Percentiles rank a stretch among this genome's conserved stretches.
phyloP scores from a whole-genome alignment of 2,113 vertebrate genomes.

The Atrichornis clamosus region DNA sequence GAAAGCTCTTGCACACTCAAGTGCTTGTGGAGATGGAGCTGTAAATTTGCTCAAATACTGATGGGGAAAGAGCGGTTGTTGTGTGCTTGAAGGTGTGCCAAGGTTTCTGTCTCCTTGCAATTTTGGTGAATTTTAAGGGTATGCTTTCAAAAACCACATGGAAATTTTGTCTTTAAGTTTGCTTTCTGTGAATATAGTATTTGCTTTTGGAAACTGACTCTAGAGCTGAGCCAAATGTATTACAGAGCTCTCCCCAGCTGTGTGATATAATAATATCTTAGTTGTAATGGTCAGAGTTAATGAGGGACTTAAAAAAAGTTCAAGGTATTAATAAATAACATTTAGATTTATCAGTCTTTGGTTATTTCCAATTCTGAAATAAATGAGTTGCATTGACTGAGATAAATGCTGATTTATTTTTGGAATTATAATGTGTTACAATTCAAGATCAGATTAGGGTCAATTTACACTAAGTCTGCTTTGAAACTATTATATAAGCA shows the following conservation, averaged over 20 bases:
- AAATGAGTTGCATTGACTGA: neutral
- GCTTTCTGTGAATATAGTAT: neutral
- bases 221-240: neutral
- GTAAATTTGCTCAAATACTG: neutral
- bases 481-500: conserved; percentile 53
- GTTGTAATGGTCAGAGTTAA: neutral
- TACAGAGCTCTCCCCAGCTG: neutral
- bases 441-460: conserved; percentile 64
- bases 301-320: neutral
- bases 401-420: conserved; percentile 53
- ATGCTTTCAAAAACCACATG: neutral
- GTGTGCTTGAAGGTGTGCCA: neutral
- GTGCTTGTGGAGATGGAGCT: neutral
- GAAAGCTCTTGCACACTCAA: neutral
- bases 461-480: conserved; percentile 66
- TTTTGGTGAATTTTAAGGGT: neutral
- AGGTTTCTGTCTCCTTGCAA: neutral
- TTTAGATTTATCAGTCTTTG: neutral
- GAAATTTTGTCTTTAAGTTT: neutral
- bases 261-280: neutral
- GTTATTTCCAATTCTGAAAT: conserved; percentile 8
- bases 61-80: neutral
- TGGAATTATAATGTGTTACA: conserved; percentile 40
- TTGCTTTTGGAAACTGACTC: neutral
- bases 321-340: neutral